Percentiles rank a stretch among this genome's conserved stretches.
phyloP scores from a whole-genome alignment of 2,888 invertebrate genomes.

The Peribatodes rhomboidaria region DNA sequence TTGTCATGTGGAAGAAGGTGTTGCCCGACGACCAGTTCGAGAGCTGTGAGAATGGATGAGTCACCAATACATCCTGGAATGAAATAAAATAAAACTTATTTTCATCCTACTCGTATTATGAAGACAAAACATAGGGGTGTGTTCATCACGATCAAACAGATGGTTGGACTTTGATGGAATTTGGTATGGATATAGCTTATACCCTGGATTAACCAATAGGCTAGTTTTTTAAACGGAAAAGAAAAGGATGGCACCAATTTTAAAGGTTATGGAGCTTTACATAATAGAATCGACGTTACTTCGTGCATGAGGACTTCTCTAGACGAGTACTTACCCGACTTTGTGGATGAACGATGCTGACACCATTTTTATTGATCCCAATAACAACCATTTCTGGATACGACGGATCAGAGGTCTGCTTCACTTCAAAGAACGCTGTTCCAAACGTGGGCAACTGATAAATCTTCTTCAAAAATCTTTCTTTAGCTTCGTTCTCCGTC shows the following conservation, averaged over 20 bases:
- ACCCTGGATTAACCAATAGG: too few relatives aligned
- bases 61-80: conserved; percentile 91
- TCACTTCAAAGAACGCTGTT: conserved; percentile 97
- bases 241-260: too few relatives aligned
- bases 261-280: too few relatives aligned
- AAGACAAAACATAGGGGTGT: too few relatives aligned
- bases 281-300: too few relatives aligned
- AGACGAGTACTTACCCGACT: conserved; percentile 89
- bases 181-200: too few relatives aligned
- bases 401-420: conserved; percentile 95
- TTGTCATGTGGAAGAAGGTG: conserved; percentile 97
- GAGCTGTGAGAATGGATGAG: conserved; percentile 95
- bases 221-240: too few relatives aligned
- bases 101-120: too few relatives aligned
- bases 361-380: conserved; percentile 96
- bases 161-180: too few relatives aligned
- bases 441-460: conserved; percentile 96
- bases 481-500: conserved; percentile 91
- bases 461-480: conserved; percentile 91
- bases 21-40: conserved; percentile 98
- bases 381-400: conserved; percentile 95
- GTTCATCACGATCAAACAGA: too few relatives aligned
- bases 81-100: conserved; percentile 19
- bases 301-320: not conserved
- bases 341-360: conserved; percentile 95